Conservation (phyloP, 1,140 invertebrate species). For the Oedothorax gibbosus region DNA sequence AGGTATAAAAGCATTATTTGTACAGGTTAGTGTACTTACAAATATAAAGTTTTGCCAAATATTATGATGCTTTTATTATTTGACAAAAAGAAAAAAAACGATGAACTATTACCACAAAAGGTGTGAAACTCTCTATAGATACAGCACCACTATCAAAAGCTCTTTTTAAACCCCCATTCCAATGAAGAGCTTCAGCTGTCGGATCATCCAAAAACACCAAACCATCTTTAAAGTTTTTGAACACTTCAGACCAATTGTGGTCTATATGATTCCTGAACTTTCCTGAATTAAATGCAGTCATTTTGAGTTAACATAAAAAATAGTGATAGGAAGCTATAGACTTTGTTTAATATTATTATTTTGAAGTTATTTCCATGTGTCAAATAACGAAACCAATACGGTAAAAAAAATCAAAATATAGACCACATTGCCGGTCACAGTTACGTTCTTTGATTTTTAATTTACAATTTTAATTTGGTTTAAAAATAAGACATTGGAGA, state of each 20-base stretch:
- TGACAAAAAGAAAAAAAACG: not conserved
- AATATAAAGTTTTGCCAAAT: not conserved
- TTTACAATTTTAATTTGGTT: too few relatives aligned
- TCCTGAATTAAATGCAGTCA: not conserved
- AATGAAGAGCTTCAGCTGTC: constrained; percentile 75
- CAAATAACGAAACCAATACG: too few relatives aligned
- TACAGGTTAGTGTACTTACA: not conserved
- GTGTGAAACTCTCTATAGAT: constrained; percentile 74
- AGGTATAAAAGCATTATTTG: not conserved
- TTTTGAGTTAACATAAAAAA: not conserved
- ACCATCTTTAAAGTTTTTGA: constrained; percentile 73
- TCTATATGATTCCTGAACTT: constrained; percentile 26
- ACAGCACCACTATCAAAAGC: constrained; percentile 72
- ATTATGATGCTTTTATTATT: not conserved
- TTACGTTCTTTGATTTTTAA: too few relatives aligned
- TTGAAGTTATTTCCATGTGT: too few relatives aligned
- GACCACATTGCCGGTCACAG: too few relatives aligned
- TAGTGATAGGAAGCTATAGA: not conserved
- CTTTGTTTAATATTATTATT: not conserved
- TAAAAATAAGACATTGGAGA: too few relatives aligned
- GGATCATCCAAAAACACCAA: constrained; percentile 74
- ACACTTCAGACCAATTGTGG: constrained; percentile 72
- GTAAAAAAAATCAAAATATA: too few relatives aligned
- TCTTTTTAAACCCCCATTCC: constrained; percentile 74
- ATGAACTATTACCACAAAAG: constrained; percentile 72